Percentiles rank a stretch among this genome's conserved stretches.
Evolutionary conservation across 2,797 vertebrate species (phyloP).

Genomic region (Avahi laniger): DNA sequence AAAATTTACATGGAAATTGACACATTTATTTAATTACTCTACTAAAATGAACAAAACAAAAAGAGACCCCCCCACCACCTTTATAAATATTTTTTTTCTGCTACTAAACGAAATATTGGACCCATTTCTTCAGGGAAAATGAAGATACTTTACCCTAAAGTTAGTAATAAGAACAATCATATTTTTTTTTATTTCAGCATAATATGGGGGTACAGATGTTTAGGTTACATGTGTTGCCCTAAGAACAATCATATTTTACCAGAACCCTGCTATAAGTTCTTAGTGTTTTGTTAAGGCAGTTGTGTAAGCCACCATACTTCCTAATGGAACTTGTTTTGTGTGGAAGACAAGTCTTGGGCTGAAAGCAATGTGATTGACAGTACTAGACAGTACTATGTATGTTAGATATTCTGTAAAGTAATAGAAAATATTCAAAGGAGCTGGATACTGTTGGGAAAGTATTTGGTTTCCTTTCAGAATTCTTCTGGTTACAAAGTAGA

Average conservation of each 20-base stretch:
- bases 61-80: not conserved
- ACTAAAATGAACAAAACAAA: not conserved
- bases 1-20: not conserved
- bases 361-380: slow-evolving; percentile 35
- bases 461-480: not conserved
- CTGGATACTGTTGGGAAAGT: not conserved
- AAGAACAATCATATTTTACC: not conserved
- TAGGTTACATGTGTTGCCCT: too few relatives aligned
- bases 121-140: slow-evolving; percentile 54
- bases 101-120: slow-evolving; percentile 10
- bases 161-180: not conserved
- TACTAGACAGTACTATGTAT: not conserved
- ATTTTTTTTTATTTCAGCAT: too few relatives aligned
- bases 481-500: not conserved
- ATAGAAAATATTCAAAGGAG: not conserved
- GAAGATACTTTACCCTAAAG: slow-evolving; percentile 1
- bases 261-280: not conserved
- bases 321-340: slow-evolving; percentile 56
- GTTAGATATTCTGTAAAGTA: not conserved
- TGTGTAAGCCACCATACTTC: slow-evolving; percentile 19
- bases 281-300: slow-evolving; percentile 46
- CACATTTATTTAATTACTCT: not conserved
- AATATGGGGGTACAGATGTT: too few relatives aligned
- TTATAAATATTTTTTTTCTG: not conserved
- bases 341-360: slow-evolving; percentile 56